Conservation (phyloP, 2,797 vertebrate species). For the Coregonus sp. region DNA sequence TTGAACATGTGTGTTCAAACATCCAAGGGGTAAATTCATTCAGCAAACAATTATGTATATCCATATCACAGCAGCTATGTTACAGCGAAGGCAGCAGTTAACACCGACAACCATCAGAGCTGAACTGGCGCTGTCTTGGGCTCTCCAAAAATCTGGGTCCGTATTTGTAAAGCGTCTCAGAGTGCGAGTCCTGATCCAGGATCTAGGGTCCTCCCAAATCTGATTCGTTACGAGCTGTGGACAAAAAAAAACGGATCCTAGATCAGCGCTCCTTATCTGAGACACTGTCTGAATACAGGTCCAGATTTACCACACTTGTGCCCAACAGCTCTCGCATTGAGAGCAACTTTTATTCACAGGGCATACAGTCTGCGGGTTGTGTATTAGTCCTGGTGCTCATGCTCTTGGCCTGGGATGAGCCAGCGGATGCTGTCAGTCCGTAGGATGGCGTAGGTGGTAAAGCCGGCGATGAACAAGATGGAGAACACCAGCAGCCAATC, state of each 20-base stretch:
- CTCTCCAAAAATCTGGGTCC: no score
- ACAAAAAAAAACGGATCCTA: not conserved
- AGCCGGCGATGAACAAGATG: slow-evolving; percentile 87
- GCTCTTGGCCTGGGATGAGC: slow-evolving; percentile 94
- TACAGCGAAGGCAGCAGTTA: not conserved
- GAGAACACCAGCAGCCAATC: slow-evolving; percentile 98
- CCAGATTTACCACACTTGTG: not conserved
- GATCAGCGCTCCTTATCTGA: not conserved
- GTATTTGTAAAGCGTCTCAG: no score
- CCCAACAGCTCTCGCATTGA: not conserved
- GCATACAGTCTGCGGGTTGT: not conserved
- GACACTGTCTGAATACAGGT: not conserved
- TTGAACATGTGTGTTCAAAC: not conserved
- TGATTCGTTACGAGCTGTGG: no score
- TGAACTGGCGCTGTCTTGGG: not conserved
- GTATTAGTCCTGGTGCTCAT: slow-evolving; percentile 89
- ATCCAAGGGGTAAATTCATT: not conserved
- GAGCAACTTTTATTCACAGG: not conserved
- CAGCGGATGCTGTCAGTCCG: slow-evolving; percentile 91
- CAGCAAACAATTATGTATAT: slow-evolving; percentile 7
- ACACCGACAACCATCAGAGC: not conserved
- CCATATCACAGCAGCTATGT: slow-evolving; percentile 2
- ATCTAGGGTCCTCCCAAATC: not conserved
- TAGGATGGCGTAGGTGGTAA: slow-evolving; percentile 86
- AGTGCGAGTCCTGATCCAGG: not conserved